Evolutionary conservation across 2,888 invertebrate genomes (phyloP).

Genomic region (Brachypalpus laphriformis): DNA sequence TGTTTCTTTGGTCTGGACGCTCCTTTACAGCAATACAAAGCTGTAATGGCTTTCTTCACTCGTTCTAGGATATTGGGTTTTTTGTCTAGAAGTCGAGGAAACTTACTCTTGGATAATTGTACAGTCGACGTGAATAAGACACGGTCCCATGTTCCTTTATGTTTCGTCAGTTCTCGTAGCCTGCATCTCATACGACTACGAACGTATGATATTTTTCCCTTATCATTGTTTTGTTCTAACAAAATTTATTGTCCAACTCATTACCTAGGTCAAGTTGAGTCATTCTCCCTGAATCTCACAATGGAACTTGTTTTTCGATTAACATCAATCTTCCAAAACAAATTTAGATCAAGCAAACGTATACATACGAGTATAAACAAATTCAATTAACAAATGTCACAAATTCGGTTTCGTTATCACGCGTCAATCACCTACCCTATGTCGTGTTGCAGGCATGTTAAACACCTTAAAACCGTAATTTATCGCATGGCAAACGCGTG

Average conservation of each 20-base stretch:
- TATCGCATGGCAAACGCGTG: slow-evolving; percentile 13
- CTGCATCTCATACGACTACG: too few species aligned
- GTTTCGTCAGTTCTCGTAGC: too few species aligned
- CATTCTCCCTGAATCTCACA: background rate
- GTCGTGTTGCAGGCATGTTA: slow-evolving; percentile 15
- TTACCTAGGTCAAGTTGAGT: background rate
- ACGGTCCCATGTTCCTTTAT: too few species aligned
- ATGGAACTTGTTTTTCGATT: slow-evolving; percentile 2
- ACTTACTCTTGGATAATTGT: too few species aligned
- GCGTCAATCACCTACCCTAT: slow-evolving; percentile 3
- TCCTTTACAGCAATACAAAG: too few species aligned
- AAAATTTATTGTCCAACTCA: too few species aligned
- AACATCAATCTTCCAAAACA: background rate
- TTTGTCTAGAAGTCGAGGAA: too few species aligned
- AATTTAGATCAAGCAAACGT: background rate
- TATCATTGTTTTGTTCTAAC: background rate
- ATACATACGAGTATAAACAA: background rate
- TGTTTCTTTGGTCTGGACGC: too few species aligned
- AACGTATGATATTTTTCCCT: too few species aligned
- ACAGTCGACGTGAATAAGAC: too few species aligned
- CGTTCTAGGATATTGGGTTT: too few species aligned
- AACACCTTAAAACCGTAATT: background rate
- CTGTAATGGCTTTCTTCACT: too few species aligned
- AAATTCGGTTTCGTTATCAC: slow-evolving; percentile 13
- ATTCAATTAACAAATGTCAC: slow-evolving; percentile 1